Percentiles rank a stretch among this genome's conserved stretches.
These are phyloP conservation scores for Prolemur simus DNA, from an alignment of 2,113 vertebrate genomes.

Conservation along the genomic window DNA sequence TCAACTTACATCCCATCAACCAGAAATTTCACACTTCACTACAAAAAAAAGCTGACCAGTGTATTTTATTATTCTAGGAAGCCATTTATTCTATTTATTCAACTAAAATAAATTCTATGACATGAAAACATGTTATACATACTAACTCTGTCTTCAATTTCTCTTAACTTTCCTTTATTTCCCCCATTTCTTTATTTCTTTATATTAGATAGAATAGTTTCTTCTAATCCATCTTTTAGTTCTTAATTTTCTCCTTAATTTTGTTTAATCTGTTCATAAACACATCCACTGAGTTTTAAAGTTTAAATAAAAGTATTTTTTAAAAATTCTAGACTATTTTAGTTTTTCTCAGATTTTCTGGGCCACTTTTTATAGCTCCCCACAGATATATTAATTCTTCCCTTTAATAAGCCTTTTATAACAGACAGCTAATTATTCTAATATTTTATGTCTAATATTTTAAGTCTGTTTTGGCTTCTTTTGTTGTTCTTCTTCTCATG, in stretches of 20 bases:
- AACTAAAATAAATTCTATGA: neutral
- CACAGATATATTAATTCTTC: neutral
- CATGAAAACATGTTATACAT: neutral
- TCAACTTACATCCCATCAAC: neutral
- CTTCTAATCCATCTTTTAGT: neutral
- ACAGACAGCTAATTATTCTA: neutral
- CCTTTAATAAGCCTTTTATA: neutral
- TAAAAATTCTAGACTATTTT: neutral
- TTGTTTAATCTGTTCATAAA: neutral
- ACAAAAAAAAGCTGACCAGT: neutral
- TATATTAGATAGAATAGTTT: neutral
- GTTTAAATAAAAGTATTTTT: neutral
- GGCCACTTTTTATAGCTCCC: neutral
- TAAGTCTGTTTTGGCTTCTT: neutral
- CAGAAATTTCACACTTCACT: neutral
- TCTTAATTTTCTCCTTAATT: neutral
- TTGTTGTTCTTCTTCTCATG: neutral
- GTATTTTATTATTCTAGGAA: neutral
- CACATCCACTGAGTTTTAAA: neutral
- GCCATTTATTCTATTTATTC: neutral
- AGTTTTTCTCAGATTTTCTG: neutral
- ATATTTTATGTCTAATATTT: neutral
- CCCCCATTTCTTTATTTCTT: neutral
- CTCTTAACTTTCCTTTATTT: neutral
- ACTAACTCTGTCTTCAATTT: neutral